Evolutionary conservation across 2,113 vertebrate species (phyloP), one percentile per base, ranked within the genome.

Genomic region (Odontophorus gujanensis): DNA sequence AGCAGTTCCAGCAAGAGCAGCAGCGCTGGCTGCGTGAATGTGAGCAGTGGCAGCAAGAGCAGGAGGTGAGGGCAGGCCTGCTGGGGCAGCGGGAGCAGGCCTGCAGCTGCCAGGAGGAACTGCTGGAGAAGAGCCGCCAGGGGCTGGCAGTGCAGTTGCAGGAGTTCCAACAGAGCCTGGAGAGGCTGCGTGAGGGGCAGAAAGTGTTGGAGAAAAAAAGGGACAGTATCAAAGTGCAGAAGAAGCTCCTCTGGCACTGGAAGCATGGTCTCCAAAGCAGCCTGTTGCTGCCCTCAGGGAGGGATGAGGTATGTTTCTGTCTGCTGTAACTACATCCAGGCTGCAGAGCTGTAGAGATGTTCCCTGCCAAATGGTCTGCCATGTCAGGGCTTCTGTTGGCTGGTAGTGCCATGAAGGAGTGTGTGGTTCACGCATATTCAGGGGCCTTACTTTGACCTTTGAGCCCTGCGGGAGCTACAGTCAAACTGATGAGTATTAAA

Each of bases 11-110:
- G 69, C 98, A 98, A 9, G 98, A 98, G 65, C 98, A 97, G 93
- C 95, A 97, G 83, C 90, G 67, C n/a, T 98, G 99, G 97, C 97
- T 98, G 73, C 97, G 95, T 4, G 97, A 97, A 30, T 99, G 99
- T 1, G 97, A 97, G 71, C 97, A 97, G 93, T 96, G 97, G 84
- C 96, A 98, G 51, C 96, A 90, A 43, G 97, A 98, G 63, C 97
- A 97, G 69, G 97, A 96, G 77, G 94, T 75, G 0, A 90, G 87
- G 89, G 94, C 96, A 78, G 61, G n/a, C 73, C 21, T 3, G 57
- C 96, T 98, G 81, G 89, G 76, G 66, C 96, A 97, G 47, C 87
- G 96, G 7, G 94, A 97, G 45, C 53, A n/a, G 5, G 92, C 96
- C 3, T 98, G 97, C 25, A 7, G 38, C 43, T 61, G 48, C 2